Evolutionary conservation across 2,888 invertebrate genomes (phyloP).

Genomic region (Euplagia quadripunctaria): DNA sequence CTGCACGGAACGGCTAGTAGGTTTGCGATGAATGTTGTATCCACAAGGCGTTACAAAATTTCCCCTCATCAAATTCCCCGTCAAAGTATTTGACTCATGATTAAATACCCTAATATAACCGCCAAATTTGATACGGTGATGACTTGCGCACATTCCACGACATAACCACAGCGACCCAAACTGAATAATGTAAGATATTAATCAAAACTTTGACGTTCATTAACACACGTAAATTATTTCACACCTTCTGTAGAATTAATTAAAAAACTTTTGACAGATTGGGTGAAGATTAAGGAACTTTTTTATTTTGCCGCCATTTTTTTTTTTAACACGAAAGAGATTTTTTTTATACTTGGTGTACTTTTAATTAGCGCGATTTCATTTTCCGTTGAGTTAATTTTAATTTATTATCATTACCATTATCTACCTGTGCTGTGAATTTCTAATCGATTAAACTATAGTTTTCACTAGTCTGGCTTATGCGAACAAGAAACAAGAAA

Average conservation of each 20-base stretch:
- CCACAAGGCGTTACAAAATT: not conserved
- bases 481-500: no score
- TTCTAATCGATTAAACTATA: no score
- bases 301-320: constrained; percentile 7
- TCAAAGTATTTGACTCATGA: constrained; percentile 12
- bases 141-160: constrained; percentile 11
- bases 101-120: constrained; percentile 16
- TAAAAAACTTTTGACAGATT: constrained; percentile 59
- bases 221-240: constrained; percentile 67
- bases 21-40: not conserved
- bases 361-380: no score
- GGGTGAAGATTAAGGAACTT: constrained; percentile 11
- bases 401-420: no score
- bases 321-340: constrained; percentile 15
- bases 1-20: not conserved
- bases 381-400: no score
- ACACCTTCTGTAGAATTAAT: constrained; percentile 64
- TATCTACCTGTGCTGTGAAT: no score
- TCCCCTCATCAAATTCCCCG: not conserved
- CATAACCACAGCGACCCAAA: constrained; percentile 12
- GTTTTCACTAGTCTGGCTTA: no score
- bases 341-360: no score
- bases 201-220: constrained; percentile 54
- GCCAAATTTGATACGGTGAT: constrained; percentile 16
- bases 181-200: constrained; percentile 57